These are phyloP conservation scores for Petrosia ficiformis DNA, from an alignment of 37 sponge, comb jelly and placozoan genomes.

Conservation along the genomic window DNA sequence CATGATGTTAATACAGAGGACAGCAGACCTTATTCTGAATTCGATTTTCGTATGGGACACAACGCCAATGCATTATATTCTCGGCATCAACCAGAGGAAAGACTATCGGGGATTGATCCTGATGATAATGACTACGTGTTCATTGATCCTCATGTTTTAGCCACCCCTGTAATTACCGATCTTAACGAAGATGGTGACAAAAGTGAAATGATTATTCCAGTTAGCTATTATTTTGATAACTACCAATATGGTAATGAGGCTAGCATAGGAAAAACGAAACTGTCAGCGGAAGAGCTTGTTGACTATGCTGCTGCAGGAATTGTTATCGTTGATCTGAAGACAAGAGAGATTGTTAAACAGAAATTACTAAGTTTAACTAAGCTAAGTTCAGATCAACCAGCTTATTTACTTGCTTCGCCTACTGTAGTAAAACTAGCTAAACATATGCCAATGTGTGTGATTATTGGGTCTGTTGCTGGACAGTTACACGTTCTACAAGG, in stretches of 20 bases:
- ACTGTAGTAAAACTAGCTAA: slow-evolving; percentile 38
- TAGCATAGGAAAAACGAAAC: slow-evolving; percentile 9
- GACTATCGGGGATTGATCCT: slow-evolving; percentile 39
- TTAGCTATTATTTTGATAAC: slow-evolving; percentile 73
- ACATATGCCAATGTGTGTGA: slow-evolving; percentile 5
- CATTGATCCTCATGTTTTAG: slow-evolving; percentile 70
- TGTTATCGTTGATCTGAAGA: slow-evolving; percentile 48
- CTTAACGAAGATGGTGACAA: slow-evolving; percentile 50
- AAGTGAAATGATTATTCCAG: slow-evolving; percentile 60
- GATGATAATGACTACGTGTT: slow-evolving; percentile 28
- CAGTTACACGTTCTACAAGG: slow-evolving; percentile 46
- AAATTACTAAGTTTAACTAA: slow-evolving; percentile 40
- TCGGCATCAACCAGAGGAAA: slow-evolving; percentile 18
- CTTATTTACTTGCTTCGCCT: slow-evolving; percentile 61
- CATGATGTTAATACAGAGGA: too few relatives aligned
- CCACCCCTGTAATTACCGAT: slow-evolving; percentile 66
- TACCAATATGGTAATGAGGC: slow-evolving; percentile 42
- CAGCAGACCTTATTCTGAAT: background rate
- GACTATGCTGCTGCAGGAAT: slow-evolving; percentile 53
- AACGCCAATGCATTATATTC: slow-evolving; percentile 60
- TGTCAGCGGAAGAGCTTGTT: slow-evolving; percentile 32
- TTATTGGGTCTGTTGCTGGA: slow-evolving; percentile 53
- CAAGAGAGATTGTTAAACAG: slow-evolving; percentile 40
- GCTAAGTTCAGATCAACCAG: slow-evolving; percentile 47
- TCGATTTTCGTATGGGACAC: background rate